Percentiles rank a stretch among this genome's conserved stretches.
Evolutionary conservation across 2,888 invertebrate species (phyloP).

Genomic region (Steinernema hermaphroditum): DNA sequence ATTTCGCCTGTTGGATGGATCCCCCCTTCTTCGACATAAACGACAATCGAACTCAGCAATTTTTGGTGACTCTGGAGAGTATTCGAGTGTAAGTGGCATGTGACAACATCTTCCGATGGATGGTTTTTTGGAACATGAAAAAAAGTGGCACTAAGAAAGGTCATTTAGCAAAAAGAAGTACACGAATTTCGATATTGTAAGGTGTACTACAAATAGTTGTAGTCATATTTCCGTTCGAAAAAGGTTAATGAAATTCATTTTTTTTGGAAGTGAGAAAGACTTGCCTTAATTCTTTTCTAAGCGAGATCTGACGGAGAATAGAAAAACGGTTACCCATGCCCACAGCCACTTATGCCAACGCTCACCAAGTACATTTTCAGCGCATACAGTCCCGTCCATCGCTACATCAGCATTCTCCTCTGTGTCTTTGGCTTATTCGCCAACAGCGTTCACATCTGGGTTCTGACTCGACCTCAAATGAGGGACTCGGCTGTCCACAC

Average conservation of each 20-base stretch:
- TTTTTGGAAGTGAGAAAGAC: too few relatives aligned
- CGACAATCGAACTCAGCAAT: slow-evolving; percentile 42
- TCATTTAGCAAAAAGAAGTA: too few relatives aligned
- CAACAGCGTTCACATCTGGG: slow-evolving; percentile 52
- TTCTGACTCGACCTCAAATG: slow-evolving; percentile 54
- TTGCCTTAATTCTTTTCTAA: too few relatives aligned
- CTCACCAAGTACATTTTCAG: slow-evolving; percentile 39
- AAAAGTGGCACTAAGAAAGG: too few relatives aligned
- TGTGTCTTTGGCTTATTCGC: slow-evolving; percentile 52
- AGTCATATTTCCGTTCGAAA: too few relatives aligned
- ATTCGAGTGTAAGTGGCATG: slow-evolving; percentile 44
- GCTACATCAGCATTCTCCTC: slow-evolving; percentile 49
- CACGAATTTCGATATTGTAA: too few relatives aligned
- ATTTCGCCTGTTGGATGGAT: slow-evolving; percentile 59
- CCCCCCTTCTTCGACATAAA: slow-evolving; percentile 55
- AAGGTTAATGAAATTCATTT: too few relatives aligned
- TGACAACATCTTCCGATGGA: too few relatives aligned
- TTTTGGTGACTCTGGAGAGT: slow-evolving; percentile 42
- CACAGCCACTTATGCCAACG: not conserved
- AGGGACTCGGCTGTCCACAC: slow-evolving; percentile 53
- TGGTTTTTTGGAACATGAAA: too few relatives aligned
- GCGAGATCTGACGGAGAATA: too few relatives aligned
- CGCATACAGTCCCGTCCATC: slow-evolving; percentile 50
- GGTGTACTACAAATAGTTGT: too few relatives aligned
- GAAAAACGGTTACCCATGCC: too few relatives aligned